Conservation (phyloP, 2,888 invertebrate genomes). For the Caenorhabditis sp. region DNA sequence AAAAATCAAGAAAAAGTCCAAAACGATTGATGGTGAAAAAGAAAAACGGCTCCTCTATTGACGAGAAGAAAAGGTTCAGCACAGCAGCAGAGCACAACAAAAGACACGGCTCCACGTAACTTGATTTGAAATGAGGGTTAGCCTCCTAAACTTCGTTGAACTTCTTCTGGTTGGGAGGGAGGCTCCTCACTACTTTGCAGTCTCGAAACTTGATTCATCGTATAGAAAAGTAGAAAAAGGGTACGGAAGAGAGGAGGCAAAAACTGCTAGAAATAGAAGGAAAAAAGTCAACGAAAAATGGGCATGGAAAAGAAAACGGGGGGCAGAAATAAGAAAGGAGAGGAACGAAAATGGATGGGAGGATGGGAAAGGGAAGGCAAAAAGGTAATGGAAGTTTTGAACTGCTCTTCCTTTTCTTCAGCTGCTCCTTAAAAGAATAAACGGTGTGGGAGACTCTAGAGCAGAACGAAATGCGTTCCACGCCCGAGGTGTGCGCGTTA, state of each 20-base stretch:
- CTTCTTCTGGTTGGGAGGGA: constrained; percentile 35
- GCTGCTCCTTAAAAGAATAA: constrained; percentile 24
- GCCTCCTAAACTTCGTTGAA: constrained; percentile 60
- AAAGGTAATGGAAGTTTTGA: constrained; percentile 64
- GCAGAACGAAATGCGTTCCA: constrained; percentile 26
- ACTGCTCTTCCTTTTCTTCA: constrained; percentile 44
- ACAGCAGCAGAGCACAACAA: constrained; percentile 50
- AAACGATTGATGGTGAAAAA: constrained; percentile 32
- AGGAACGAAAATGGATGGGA: constrained; percentile 23
- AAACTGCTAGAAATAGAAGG: constrained; percentile 25
- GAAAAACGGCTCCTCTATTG: constrained; percentile 21
- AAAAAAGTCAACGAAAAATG: constrained; percentile 12
- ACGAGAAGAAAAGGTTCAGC: constrained; percentile 9
- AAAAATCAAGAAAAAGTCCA: constrained; percentile 34
- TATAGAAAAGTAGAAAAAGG: constrained; percentile 41
- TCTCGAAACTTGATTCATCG: constrained; percentile 58
- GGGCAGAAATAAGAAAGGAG: constrained; percentile 16
- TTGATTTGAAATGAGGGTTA: constrained; percentile 62
- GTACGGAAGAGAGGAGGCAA: constrained; percentile 10
- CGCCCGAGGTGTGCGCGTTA: constrained; percentile 20
- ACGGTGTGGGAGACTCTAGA: constrained; percentile 14
- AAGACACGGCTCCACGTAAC: constrained; percentile 59
- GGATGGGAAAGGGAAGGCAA: constrained; percentile 41
- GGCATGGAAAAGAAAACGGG: not conserved
- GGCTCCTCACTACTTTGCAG: constrained; percentile 28